Percentiles rank a stretch among this genome's conserved stretches.
Evolutionary conservation across 2,113 vertebrate species (phyloP).

Genomic region (Nothobranchius furzeri): DNA sequence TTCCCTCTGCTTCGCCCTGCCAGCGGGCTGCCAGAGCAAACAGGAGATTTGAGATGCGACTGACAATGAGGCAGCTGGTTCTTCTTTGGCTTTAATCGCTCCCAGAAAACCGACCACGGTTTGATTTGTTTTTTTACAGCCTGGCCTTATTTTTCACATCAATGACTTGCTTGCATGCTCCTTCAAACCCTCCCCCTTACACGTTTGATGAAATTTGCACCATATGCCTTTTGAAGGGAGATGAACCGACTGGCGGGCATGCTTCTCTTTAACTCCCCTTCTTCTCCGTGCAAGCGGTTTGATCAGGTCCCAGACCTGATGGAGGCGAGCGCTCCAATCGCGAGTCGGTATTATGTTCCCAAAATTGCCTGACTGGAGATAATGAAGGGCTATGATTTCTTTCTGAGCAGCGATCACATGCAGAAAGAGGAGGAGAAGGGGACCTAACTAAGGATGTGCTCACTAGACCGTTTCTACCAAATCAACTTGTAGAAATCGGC

Average conservation of each 20-base stretch:
- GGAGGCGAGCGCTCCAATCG: slow-evolving; percentile 63
- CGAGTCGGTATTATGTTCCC: slow-evolving; percentile 76
- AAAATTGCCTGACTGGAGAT: slow-evolving; percentile 75
- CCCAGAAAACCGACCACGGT: slow-evolving; percentile 74
- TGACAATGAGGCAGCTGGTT: slow-evolving; percentile 75
- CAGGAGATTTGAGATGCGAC: slow-evolving; percentile 67
- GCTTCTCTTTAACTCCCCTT: slow-evolving; percentile 72
- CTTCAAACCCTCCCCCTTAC: slow-evolving; percentile 41
- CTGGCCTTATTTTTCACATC: slow-evolving; percentile 81
- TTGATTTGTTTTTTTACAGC: slow-evolving; percentile 81
- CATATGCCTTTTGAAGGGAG: slow-evolving; percentile 80
- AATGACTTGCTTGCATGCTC: slow-evolving; percentile 69
- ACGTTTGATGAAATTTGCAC: slow-evolving; percentile 84
- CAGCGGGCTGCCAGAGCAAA: slow-evolving; percentile 55
- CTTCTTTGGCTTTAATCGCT: slow-evolving; percentile 79
- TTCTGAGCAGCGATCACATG: slow-evolving; percentile 47
- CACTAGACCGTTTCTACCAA: slow-evolving; percentile 74
- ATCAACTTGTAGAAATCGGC: slow-evolving; percentile 64
- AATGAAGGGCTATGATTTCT: slow-evolving; percentile 73
- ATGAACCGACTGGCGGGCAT: slow-evolving; percentile 70
- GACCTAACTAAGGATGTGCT: slow-evolving; percentile 68
- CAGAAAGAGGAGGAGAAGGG: slow-evolving; percentile 70
- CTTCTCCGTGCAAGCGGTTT: slow-evolving; percentile 67
- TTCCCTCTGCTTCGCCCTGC: slow-evolving; percentile 18
- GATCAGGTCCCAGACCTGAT: slow-evolving; percentile 71